Evolutionary conservation across 2,888 invertebrate species (phyloP).

Genomic region (Pristionchus exspectatus): DNA sequence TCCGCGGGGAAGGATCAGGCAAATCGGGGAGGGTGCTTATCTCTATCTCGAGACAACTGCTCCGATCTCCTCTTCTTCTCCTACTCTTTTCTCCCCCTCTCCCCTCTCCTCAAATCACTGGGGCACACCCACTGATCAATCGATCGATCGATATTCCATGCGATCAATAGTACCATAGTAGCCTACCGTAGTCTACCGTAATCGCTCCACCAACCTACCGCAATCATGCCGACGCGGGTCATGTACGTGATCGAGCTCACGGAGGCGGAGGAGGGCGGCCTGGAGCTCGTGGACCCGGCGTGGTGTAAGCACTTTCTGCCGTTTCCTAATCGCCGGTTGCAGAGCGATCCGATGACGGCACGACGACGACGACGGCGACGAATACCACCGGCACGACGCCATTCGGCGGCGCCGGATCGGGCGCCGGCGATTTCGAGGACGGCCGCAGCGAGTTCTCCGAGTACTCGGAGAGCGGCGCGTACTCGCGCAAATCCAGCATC

Average conservation of each 20-base stretch:
- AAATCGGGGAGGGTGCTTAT: not conserved
- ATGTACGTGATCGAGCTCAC: conserved; percentile 77
- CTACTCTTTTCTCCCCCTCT: conserved; percentile 43
- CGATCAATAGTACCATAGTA: not conserved
- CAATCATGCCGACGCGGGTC: conserved; percentile 74
- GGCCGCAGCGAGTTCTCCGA: conserved; percentile 77
- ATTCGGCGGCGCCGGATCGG: conserved; percentile 6
- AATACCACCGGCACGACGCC: conserved; percentile 65
- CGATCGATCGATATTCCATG: conserved; percentile 48
- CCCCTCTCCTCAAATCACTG: conserved; percentile 28
- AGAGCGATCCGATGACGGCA: conserved; percentile 68
- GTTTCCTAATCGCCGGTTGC: conserved; percentile 63
- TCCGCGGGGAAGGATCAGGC: conserved; percentile 22
- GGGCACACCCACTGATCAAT: not conserved
- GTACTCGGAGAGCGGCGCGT: conserved; percentile 75
- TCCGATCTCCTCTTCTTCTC: not conserved
- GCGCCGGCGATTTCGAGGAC: conserved; percentile 65
- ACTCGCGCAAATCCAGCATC: conserved; percentile 73
- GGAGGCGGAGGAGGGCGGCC: conserved; percentile 78
- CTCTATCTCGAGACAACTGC: conserved; percentile 26
- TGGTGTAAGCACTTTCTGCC: conserved; percentile 75
- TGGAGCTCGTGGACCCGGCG: conserved; percentile 78
- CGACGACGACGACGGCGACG: conserved; percentile 64
- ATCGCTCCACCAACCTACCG: conserved; percentile 48
- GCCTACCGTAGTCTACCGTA: conserved; percentile 16